These are phyloP conservation scores for Phalacrocorax carbo DNA, from an alignment of 2,113 vertebrate genomes.

Conservation along the genomic window DNA sequence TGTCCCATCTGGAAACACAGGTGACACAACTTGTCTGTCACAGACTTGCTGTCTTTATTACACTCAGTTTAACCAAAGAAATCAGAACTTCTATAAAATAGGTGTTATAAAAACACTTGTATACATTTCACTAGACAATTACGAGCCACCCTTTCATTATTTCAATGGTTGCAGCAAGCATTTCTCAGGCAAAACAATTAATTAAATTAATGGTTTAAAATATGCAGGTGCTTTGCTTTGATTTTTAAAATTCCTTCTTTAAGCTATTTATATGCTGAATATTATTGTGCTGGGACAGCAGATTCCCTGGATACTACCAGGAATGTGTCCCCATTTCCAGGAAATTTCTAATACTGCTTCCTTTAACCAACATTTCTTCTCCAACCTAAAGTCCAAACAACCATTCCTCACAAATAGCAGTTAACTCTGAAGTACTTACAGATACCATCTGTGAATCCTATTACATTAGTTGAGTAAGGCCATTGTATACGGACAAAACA, in stretches of 20 bases:
- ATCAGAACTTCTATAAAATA: neutral
- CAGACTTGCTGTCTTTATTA: constrained; percentile 19
- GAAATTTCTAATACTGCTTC: neutral
- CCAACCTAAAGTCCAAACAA: neutral
- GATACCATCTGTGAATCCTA: neutral
- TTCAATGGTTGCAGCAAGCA: neutral
- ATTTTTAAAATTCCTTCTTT: neutral
- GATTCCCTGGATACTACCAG: neutral
- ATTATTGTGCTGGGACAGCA: neutral
- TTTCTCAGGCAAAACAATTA: constrained; percentile 16
- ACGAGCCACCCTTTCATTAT: neutral
- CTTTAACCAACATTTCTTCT: neutral
- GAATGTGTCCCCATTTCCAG: neutral
- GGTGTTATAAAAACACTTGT: neutral
- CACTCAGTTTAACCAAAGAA: constrained; percentile 2
- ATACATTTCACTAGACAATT: constrained; percentile 19
- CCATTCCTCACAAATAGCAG: neutral
- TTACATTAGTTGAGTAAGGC: neutral
- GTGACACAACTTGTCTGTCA: constrained; percentile 26
- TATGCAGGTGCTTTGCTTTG: neutral
- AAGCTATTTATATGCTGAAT: neutral
- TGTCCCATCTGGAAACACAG: constrained; percentile 28
- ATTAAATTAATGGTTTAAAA: constrained; percentile 32
- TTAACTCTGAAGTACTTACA: neutral
- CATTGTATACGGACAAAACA: neutral